These are phyloP conservation scores for Tetragonisca angustula DNA, from an alignment of 2,888 invertebrate genomes.

Conservation along the genomic window DNA sequence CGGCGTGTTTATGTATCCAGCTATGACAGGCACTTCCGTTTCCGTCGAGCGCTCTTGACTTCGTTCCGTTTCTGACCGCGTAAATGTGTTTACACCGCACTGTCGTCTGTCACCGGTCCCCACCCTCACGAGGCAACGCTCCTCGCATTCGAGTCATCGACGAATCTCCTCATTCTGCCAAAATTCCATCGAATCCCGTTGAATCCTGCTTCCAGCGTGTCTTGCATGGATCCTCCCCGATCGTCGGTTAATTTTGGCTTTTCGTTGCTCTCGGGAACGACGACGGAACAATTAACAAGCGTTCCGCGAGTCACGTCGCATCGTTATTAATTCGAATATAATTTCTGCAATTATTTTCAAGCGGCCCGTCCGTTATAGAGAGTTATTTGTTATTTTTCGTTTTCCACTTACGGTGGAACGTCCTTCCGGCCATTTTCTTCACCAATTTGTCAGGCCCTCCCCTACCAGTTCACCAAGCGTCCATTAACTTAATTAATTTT, in stretches of 20 bases:
- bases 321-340: slow-evolving; percentile 67
- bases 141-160: slow-evolving; percentile 7
- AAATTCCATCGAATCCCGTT: not conserved
- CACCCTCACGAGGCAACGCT: slow-evolving; percentile 40
- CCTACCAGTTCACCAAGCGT: not conserved
- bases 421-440: slow-evolving; percentile 57
- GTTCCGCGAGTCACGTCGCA: slow-evolving; percentile 37
- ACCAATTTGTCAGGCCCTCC: slow-evolving; percentile 56
- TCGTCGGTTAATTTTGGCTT: not conserved
- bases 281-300: slow-evolving; percentile 51
- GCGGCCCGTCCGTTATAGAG: slow-evolving; percentile 45
- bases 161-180: not conserved
- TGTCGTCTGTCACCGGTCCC: slow-evolving; percentile 64
- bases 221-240: not conserved
- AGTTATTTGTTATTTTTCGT: slow-evolving; percentile 60
- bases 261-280: not conserved
- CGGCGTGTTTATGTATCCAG: slow-evolving; percentile 81
- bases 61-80: slow-evolving; percentile 75
- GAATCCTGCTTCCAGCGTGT: not conserved
- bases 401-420: slow-evolving; percentile 52
- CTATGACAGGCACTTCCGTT: slow-evolving; percentile 83
- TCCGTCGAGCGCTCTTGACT: slow-evolving; percentile 79
- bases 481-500: slow-evolving; percentile 72
- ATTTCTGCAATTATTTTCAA: slow-evolving; percentile 63
- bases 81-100: slow-evolving; percentile 76